Conservation (phyloP, 2,888 invertebrate species). For the Dione vanillae region DNA sequence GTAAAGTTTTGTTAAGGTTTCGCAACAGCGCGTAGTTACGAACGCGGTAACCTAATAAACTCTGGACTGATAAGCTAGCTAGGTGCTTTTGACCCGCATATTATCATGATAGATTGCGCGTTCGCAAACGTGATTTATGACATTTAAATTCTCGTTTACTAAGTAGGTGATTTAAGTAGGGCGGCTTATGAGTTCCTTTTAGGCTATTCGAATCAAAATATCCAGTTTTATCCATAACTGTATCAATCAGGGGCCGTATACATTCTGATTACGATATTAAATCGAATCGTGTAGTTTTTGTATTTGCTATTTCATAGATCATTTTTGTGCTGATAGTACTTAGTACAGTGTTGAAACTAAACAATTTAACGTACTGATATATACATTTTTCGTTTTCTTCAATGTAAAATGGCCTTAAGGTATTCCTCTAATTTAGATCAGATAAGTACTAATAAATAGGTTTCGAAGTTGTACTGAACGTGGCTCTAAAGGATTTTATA, state of each 20-base stretch:
- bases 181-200: constrained; percentile 64
- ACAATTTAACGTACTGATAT: background rate
- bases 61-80: constrained; percentile 56
- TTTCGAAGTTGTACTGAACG: background rate
- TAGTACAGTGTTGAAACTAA: constrained; percentile 21
- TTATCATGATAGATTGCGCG: constrained; percentile 64
- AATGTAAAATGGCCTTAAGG: background rate
- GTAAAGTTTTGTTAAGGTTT: constrained; percentile 36
- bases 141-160: constrained; percentile 56
- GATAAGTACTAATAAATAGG: background rate
- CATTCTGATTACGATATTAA: constrained; percentile 45
- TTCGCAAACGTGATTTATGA: constrained; percentile 57
- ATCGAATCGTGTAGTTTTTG: constrained; percentile 37
- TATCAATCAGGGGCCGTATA: constrained; percentile 47
- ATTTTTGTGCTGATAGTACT: constrained; percentile 27
- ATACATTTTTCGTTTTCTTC: background rate
- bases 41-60: constrained; percentile 53
- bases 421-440: background rate
- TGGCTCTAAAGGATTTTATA: constrained; percentile 29
- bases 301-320: constrained; percentile 38
- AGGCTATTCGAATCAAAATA: constrained; percentile 71
- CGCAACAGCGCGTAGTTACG: constrained; percentile 35
- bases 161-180: constrained; percentile 62
- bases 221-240: constrained; percentile 75
- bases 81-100: constrained; percentile 63